Evolutionary conservation across 2,113 vertebrate species (phyloP).

Genomic region (Electrona antarctica): DNA sequence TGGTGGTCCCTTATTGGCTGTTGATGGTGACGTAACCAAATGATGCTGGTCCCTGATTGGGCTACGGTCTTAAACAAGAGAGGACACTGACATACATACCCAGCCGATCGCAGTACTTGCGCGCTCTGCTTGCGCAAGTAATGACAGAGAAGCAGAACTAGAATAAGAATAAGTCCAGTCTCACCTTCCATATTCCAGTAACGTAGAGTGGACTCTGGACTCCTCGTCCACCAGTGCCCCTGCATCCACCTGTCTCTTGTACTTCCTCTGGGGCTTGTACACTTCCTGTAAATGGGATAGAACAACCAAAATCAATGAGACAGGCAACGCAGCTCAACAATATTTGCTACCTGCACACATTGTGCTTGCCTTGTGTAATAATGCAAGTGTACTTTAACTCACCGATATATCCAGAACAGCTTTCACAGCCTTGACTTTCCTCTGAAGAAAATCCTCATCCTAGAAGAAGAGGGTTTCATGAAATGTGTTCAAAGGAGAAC

Average conservation of each 20-base stretch:
- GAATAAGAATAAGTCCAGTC: neutral
- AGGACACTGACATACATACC: too few species aligned
- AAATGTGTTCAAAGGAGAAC: neutral
- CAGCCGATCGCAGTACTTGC: too few species aligned
- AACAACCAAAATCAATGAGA: neutral
- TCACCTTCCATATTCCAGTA: slow-evolving; percentile 95
- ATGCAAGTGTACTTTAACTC: slow-evolving; percentile 63
- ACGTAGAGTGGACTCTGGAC: slow-evolving; percentile 91
- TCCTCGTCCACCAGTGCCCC: slow-evolving; percentile 89
- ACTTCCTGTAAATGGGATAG: slow-evolving; percentile 79
- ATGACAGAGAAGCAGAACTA: neutral
- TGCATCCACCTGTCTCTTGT: slow-evolving; percentile 87
- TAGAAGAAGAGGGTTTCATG: slow-evolving; percentile 56
- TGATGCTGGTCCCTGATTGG: too few species aligned
- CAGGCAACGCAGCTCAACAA: too few species aligned
- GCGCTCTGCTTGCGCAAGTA: too few species aligned
- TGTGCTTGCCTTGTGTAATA: neutral
- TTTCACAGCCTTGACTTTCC: slow-evolving; percentile 85
- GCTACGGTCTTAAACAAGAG: too few species aligned
- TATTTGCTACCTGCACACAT: too few species aligned
- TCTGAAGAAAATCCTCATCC: slow-evolving; percentile 90
- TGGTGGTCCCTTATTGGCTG: too few species aligned
- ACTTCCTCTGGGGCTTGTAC: slow-evolving; percentile 94
- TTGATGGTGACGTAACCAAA: too few species aligned
- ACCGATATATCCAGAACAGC: slow-evolving; percentile 85